A percentile compares a stretch with the other conserved stretches of the same genome.
Conservation (phyloP, 2,797 vertebrate species). For the Antrozous pallidus region DNA sequence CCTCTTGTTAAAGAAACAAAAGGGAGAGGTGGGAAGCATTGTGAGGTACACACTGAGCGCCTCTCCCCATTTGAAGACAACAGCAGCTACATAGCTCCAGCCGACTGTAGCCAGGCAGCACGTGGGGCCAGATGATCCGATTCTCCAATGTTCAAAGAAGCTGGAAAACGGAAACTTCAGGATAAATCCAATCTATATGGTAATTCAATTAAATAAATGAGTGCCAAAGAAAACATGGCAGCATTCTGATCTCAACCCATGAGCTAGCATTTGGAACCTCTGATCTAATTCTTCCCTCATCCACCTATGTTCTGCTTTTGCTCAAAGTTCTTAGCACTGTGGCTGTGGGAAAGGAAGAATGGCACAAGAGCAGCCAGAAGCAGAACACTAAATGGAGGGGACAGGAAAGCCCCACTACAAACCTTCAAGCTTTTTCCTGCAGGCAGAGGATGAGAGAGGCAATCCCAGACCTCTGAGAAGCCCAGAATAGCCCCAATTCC, state of each 20-base stretch:
- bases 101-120: neutral
- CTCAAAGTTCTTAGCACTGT: neutral
- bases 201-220: slow-evolving; percentile 16
- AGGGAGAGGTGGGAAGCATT: neutral
- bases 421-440: neutral
- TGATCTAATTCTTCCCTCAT: neutral
- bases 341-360: neutral
- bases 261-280: neutral
- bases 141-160: neutral
- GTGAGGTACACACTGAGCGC: neutral
- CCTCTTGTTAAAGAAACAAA: neutral
- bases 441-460: no score
- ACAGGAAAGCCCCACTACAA: neutral
- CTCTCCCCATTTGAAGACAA: neutral
- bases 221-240: neutral
- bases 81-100: neutral
- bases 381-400: neutral
- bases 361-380: neutral
- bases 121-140: neutral
- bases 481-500: neutral
- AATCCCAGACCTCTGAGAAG: neutral
- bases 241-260: neutral
- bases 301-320: neutral
- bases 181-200: neutral
- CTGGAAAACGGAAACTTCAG: neutral